Evolutionary conservation across 2,888 invertebrate species (phyloP), one percentile per base, ranked within the genome.

Genomic region (Heliconius aoede): DNA sequence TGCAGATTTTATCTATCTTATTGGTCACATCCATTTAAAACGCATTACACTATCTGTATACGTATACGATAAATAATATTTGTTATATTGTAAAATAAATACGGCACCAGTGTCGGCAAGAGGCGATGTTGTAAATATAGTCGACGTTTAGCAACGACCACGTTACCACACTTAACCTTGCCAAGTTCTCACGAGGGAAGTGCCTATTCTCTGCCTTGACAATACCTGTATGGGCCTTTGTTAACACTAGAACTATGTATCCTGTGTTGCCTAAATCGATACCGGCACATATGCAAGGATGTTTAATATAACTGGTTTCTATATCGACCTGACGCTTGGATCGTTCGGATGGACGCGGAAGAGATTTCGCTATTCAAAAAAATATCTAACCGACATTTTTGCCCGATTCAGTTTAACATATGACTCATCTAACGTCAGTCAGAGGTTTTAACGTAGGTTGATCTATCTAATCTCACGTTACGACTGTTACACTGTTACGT

Each of bases 131-230:
- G 94, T 92, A 94, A 94, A 94, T 93, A 92, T 88, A 90, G 86
- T 89, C 87, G 85, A 86, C 92, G 92, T 94, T 95, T 94, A 94
- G 94, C 94, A 94, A 94, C 93, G 91, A 92, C 91, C 90, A 88
- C 88, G 93, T 94, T 94, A 92, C 94, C 90, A 86, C 94, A 94
- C 88, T 91, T 91, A 94, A 94, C 94, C 94, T 94, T 94, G 94
- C 89, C 87, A 88, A 86, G 93, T 94, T 94, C 94, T 94, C 94
- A 94, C 94, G 94, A 90, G 93, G 94, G 94, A 93, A 93, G 92
- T 93, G 93, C 89, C 91, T 90, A 94, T 93, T 94, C 91, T 91
- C 89, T 87, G 93, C 93, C 93, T 93, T 93, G 94, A 94, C 94
- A 94, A 94, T 94, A 94, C 93, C 86, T 87, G 91, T 90, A 90